Evolutionary conservation across 2,888 invertebrate species (phyloP).

Genomic region (Conus canariensis): DNA sequence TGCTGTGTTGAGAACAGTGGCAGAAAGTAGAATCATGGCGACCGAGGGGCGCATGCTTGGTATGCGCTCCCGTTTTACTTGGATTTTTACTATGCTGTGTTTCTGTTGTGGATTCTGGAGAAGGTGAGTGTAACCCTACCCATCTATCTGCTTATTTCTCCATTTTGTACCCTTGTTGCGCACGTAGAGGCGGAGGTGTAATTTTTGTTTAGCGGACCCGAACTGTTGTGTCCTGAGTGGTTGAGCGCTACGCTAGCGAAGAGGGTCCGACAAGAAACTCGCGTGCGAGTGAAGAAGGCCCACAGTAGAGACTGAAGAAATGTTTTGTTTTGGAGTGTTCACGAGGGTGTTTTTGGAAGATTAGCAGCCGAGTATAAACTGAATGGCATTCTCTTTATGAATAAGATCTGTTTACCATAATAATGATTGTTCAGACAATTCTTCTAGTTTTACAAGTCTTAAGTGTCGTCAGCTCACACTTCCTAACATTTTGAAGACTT

Average conservation of each 20-base stretch:
- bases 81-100: slow-evolving; percentile 50
- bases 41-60: slow-evolving; percentile 46
- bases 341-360: too few species aligned
- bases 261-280: slow-evolving; percentile 35
- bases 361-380: too few species aligned
- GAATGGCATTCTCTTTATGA: too few species aligned
- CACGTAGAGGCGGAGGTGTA: neutral
- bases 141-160: neutral
- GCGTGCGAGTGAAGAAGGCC: neutral
- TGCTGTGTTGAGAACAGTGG: slow-evolving; percentile 41
- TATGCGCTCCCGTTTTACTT: slow-evolving; percentile 49
- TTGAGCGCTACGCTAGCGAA: slow-evolving; percentile 32
- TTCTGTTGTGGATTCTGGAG: slow-evolving; percentile 48
- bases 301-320: neutral
- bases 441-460: too few species aligned
- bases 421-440: too few species aligned
- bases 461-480: too few species aligned
- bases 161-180: neutral
- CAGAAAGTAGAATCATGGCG: slow-evolving; percentile 53
- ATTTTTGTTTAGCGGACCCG: neutral
- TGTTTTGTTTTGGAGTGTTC: slow-evolving; percentile 22
- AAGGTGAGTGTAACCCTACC: slow-evolving; percentile 44
- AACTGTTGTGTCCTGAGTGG: slow-evolving; percentile 26
- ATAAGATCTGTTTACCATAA: too few species aligned
- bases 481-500: too few species aligned